Percentiles rank a stretch among this genome's conserved stretches.
Evolutionary conservation across 2,888 invertebrate species (phyloP).

Genomic region (Tetropium fuscum): DNA sequence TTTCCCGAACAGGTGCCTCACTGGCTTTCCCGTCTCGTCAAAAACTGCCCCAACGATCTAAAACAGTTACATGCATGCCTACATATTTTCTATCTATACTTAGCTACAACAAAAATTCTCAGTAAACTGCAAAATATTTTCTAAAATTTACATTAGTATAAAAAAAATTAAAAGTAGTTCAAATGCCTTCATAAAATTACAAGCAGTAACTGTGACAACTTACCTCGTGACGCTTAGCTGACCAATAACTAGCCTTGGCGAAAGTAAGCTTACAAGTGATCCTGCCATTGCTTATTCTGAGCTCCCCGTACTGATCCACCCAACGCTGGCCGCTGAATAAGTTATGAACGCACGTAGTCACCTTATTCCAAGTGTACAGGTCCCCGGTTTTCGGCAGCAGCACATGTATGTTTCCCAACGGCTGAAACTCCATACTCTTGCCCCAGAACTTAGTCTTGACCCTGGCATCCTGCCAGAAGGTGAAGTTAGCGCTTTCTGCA

Average conservation of each 20-base stretch:
- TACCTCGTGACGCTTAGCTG: slow-evolving; percentile 82
- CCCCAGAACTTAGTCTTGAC: slow-evolving; percentile 93
- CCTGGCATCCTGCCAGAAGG: slow-evolving; percentile 85
- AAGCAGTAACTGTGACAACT: too few relatives aligned
- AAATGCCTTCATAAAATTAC: background rate
- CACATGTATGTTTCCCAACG: slow-evolving; percentile 78
- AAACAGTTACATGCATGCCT: too few relatives aligned
- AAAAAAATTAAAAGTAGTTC: too few relatives aligned
- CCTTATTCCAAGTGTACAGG: slow-evolving; percentile 82
- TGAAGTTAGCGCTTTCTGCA: slow-evolving; percentile 81
- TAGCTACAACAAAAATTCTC: too few relatives aligned
- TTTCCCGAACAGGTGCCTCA: slow-evolving; percentile 78
- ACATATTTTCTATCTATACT: too few relatives aligned
- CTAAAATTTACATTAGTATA: too few relatives aligned
- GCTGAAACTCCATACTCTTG: slow-evolving; percentile 91
- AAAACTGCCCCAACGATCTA: slow-evolving; percentile 71
- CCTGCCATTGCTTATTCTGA: slow-evolving; percentile 75
- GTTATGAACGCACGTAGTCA: slow-evolving; percentile 89
- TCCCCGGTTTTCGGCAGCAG: slow-evolving; percentile 73
- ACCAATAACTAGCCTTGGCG: slow-evolving; percentile 84
- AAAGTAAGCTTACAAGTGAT: slow-evolving; percentile 83
- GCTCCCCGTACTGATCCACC: slow-evolving; percentile 90
- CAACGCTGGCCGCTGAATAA: slow-evolving; percentile 85
- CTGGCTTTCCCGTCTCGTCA: slow-evolving; percentile 70
- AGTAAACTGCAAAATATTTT: too few relatives aligned